Evolutionary conservation across 2,888 invertebrate species (phyloP), one percentile per base, ranked within the genome.

Genomic region (Achlya flavicornis): DNA sequence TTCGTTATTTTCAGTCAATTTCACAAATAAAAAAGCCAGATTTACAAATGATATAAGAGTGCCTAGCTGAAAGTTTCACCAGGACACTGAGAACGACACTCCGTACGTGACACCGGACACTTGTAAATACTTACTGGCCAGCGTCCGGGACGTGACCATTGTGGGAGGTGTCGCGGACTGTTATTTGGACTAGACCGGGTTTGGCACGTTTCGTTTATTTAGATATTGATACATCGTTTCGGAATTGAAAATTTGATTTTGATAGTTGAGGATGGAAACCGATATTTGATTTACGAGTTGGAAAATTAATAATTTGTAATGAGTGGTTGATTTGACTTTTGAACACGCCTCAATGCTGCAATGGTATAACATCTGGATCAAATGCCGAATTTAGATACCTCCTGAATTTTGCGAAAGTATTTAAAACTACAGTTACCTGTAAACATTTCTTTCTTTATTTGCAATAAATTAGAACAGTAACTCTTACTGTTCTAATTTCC

Each of bases 61-160:
- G 1, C 10, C 10, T 19, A n/a, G 53, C 53, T 53, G 53, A 53
- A 53, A 53, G 19, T 53, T 53, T 16, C 10, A 3, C 10, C 10
- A 19, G 53, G 53, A 53, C 8, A 53, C 53, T 53, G 53, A 16
- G 0, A 48, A 53, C 53, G 53, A 53, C 53, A 53, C 53, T 53
- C 19, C 53, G 53, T 16, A 53, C 53, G 53, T 53, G 53, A 53
- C 53, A 19, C 53, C 53, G 53, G 53, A 53, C 53, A 53, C 19
- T 53, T 53, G 53, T 19, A 53, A 53, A 53, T 19, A 53, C 46
- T 12, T 7, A 10, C 43, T 41, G 53, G 53, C n/a, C 7, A 53
- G 53, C 19, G 48, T 53, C 53, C 48, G 12, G 53, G 19, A 53
- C 53, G 53, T 53, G 53, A 19, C 14, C 19, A 53, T 19, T 53